Base-by-base conservation (phyloP, 2,113 vertebrate species). In the Nycticorax nycticorax region DNA sequence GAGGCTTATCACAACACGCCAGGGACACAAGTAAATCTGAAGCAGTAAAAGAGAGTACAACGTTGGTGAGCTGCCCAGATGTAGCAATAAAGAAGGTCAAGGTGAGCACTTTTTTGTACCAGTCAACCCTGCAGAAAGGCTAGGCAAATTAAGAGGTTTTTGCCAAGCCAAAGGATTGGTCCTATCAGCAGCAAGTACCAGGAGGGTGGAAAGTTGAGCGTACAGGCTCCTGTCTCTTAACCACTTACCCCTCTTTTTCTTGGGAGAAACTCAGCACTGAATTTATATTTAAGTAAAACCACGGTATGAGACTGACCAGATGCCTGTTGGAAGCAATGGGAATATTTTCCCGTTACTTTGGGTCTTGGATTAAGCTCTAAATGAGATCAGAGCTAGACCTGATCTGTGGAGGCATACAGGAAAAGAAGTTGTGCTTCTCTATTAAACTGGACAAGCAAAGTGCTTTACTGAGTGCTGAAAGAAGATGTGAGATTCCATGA, bases 1-100 rank as follows among this genome's bases (percentile, higher is more conserved):
- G 89, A 93, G 55, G 63, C 33, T 91, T 83, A 93, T 83, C 90
- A 93, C 87, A 97, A 66, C 75, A 85, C 4, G 5, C 59, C 81
- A 88, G 78, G 67, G 79, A 90, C 85, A 83, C 20, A 77, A 83
- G 67, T 84, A 77, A 90, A 93, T 86, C 59, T 94, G 62, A 57
- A 67, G 60, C 37, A 96, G 75, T 52, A 71, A 91, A 78, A 84
- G 59, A 63, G n/a, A 90, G 50, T 55, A 50, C 71, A 80, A n/a
- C 74, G 66, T 45, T 47, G 60, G 69, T 79, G 62, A 92, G 71
- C n/a, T 94, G 71, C 63, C 50, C 53, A 35, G 4, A 71, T 50
- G 41, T 53, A 88, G 82, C 74, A 94, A 81, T 77, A 84, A 93
- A 69, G 67, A 62, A 85, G 72, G 85, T 67, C 12, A 72, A 85